Percentiles rank a stretch among this genome's conserved stretches.
phyloP scores from a whole-genome alignment of 2,113 vertebrate species.

The Eudorcas thomsonii region DNA sequence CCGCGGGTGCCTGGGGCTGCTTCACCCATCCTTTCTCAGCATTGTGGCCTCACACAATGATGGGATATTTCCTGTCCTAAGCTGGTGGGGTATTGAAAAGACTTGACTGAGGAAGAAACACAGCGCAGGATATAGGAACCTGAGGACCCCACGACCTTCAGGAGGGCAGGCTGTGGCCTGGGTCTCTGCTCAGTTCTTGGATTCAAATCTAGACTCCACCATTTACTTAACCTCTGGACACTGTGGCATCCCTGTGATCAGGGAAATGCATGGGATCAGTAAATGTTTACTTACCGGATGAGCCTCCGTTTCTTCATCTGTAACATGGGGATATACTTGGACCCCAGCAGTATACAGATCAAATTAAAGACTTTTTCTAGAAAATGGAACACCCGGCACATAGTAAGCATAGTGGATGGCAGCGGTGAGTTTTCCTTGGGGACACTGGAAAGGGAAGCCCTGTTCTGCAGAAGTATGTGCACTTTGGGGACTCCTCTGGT shows the following conservation, averaged over 20 bases:
- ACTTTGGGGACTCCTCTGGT: background rate
- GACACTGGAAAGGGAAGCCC: fast-evolving
- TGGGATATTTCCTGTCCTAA: constrained; percentile 72
- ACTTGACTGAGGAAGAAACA: constrained; percentile 21
- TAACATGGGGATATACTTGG: background rate
- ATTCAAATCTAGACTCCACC: background rate
- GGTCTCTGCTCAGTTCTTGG: background rate
- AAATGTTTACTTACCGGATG: background rate
- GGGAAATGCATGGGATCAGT: background rate
- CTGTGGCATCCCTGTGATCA: fast-evolving
- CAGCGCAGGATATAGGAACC: constrained; percentile 54
- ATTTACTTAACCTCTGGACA: background rate
- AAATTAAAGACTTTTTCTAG: background rate
- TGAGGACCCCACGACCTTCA: background rate
- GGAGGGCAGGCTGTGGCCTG: background rate
- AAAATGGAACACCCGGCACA: background rate
- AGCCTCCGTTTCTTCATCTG: background rate
- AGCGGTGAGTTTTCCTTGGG: background rate
- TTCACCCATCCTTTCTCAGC: constrained; percentile 79
- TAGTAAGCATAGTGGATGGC: fast-evolving
- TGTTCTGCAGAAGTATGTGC: background rate
- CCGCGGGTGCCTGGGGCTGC: constrained; percentile 50
- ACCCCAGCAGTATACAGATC: background rate
- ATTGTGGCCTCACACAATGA: constrained; percentile 82
- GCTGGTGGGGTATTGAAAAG: constrained; percentile 62